These are phyloP conservation scores for Philaethria dido DNA, from an alignment of 2,888 invertebrate genomes.

Conservation along the genomic window DNA sequence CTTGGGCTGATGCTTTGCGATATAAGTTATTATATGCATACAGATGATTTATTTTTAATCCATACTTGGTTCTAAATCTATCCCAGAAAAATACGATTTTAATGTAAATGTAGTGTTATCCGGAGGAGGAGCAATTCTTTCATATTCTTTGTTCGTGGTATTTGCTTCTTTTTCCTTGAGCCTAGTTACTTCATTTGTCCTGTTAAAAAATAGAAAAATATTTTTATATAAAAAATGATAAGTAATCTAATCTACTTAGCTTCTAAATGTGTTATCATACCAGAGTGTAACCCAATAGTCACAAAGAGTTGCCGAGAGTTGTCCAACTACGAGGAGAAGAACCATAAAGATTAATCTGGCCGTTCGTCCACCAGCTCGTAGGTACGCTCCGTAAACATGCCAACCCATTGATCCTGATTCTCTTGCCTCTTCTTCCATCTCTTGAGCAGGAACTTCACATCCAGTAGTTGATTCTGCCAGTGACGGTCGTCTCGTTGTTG, in stretches of 20 bases:
- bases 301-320: conserved; percentile 86
- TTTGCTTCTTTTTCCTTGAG: conserved; percentile 71
- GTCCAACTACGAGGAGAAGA: conserved; percentile 84
- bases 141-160: conserved; percentile 63
- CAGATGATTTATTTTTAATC: background rate
- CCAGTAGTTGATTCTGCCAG: conserved; percentile 75
- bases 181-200: conserved; percentile 78
- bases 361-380: conserved; percentile 83
- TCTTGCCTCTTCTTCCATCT: conserved; percentile 85
- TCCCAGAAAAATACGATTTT: conserved; percentile 69
- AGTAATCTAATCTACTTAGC: background rate
- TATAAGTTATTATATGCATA: background rate
- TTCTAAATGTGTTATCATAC: conserved; percentile 61
- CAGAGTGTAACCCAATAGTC: conserved; percentile 92
- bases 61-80: conserved; percentile 62
- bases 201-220: conserved; percentile 47
- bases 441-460: conserved; percentile 73
- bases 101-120: conserved; percentile 65
- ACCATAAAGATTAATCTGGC: conserved; percentile 79
- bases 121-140: conserved; percentile 54
- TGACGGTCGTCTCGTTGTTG: conserved; percentile 74
- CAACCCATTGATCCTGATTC: conserved; percentile 87
- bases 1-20: background rate
- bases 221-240: background rate
- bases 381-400: conserved; percentile 85